Percentiles rank a stretch among this genome's conserved stretches.
Evolutionary conservation across 2,797 vertebrate species (phyloP).

Genomic region (Glyptemys insculpta): DNA sequence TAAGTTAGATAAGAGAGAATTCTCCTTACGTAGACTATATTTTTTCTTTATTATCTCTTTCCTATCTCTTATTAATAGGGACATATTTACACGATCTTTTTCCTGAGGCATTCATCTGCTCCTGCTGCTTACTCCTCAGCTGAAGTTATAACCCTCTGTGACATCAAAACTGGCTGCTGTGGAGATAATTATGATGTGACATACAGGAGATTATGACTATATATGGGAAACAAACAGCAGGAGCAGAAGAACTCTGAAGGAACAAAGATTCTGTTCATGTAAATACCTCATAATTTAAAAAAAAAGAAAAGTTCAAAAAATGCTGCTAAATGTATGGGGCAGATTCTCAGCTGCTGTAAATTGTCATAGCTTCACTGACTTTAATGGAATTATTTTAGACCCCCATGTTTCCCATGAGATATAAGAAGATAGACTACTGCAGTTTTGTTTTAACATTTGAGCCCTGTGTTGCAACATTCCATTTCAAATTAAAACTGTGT

Average conservation of each 20-base stretch:
- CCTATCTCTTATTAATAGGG: background rate
- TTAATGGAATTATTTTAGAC: background rate
- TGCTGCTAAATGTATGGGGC: background rate
- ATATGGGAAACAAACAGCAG: background rate
- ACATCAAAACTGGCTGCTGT: background rate
- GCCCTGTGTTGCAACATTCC: background rate
- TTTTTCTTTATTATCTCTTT: background rate
- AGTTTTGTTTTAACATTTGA: background rate
- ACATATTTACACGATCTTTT: background rate
- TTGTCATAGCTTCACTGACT: background rate
- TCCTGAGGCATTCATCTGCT: constrained; percentile 8
- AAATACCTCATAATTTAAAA: background rate
- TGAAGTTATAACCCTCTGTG: constrained; percentile 29
- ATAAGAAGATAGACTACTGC: background rate
- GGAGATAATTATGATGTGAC: constrained; percentile 5
- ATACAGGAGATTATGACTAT: constrained; percentile 13
- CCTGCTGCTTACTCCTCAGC: constrained; percentile 7
- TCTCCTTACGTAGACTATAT: background rate
- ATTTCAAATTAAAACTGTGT: background rate
- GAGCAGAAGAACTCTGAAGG: background rate
- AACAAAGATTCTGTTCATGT: background rate
- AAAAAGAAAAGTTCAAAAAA: background rate
- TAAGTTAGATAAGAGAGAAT: background rate
- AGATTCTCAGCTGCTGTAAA: background rate
- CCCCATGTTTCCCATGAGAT: background rate